A percentile compares a stretch with the other conserved stretches of the same genome.
These are phyloP conservation scores for Orthosia gothica DNA, from an alignment of 2,888 invertebrate genomes.

Conservation along the genomic window DNA sequence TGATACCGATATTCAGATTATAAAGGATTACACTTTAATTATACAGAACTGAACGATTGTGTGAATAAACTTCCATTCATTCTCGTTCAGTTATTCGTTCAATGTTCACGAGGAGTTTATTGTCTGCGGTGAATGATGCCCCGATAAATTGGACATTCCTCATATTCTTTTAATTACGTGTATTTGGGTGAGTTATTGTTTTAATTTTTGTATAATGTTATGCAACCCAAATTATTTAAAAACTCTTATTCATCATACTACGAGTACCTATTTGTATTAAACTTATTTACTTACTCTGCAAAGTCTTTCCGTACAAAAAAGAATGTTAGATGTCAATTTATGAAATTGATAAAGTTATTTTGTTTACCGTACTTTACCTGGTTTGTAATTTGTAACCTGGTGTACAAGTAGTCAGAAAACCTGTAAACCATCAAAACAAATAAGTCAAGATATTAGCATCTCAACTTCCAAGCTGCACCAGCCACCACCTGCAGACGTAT, in stretches of 20 bases:
- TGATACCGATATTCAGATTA: constrained; percentile 45
- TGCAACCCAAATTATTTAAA: not conserved
- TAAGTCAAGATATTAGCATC: too few relatives aligned
- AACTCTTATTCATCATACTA: not conserved
- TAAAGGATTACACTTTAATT: constrained; percentile 64
- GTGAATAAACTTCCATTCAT: constrained; percentile 52
- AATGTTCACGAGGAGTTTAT: constrained; percentile 42
- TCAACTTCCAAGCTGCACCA: too few relatives aligned
- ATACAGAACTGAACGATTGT: constrained; percentile 50
- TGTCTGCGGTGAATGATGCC: constrained; percentile 52
- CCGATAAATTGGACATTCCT: constrained; percentile 33
- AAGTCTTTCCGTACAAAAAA: too few relatives aligned
- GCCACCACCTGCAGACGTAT: too few relatives aligned
- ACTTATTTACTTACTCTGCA: too few relatives aligned
- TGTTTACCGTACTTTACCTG: too few relatives aligned
- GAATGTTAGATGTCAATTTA: too few relatives aligned
- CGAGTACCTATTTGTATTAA: too few relatives aligned
- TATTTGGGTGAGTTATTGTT: not conserved
- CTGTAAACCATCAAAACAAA: too few relatives aligned
- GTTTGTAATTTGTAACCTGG: not conserved
- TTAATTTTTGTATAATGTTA: not conserved
- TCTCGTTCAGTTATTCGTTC: constrained; percentile 43
- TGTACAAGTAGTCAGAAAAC: not conserved
- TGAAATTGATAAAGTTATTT: too few relatives aligned
- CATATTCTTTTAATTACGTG: not conserved